Base-by-base conservation (phyloP, 2,888 invertebrate genomes). In the Dioctria linearis region DNA sequence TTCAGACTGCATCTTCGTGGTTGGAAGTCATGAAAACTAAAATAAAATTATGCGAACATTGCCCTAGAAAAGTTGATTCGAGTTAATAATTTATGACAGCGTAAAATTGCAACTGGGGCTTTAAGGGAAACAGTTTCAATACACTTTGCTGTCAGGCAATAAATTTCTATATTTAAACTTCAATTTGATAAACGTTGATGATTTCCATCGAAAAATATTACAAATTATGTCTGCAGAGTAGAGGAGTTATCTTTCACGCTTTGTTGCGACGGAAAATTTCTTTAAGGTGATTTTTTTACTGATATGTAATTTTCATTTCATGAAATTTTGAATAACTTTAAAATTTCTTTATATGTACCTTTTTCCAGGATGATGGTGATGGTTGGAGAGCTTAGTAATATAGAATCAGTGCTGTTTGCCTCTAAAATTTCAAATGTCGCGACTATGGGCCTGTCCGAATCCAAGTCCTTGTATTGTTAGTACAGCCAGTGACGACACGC, bases 71-170 rank as follows among this genome's bases (percentile, higher is more conserved):
- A 5, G n/a, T 4, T 13, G 37, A 39, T n/a, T 42, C 73, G 57
- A 57, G 57, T 73, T 73, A 73, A 73, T 73, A 73, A 73, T 73
- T 73, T 73, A 73, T 54, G 73, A 73, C 73, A 73, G 51, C 49
- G 40, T 59, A 37, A 59, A 73, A 73, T 54, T 54, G 25, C 73
- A 59, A 59, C 25, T 37, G 73, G 40, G 40, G 40, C 54, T 59
- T 57, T 25, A 51, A 57, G 59, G 11, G 25, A 42, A 3, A 3
- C 37, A 3, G 57, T 42, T 39, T 51, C 25, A 57, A 59, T 57
- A 59, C n/a, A 13, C 59, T 59, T 39, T 73, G 57, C 57, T 73
- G n/a, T 42, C 25, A n/a, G 37, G 61, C 39, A 73, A 73, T 73
- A 73, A 73, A 73, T 73, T 73, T n/a, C 73, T 13, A 59, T 57